These are phyloP conservation scores for Crotalus viridis DNA, from an alignment of 2,113 vertebrate species.

Conservation along the genomic window DNA sequence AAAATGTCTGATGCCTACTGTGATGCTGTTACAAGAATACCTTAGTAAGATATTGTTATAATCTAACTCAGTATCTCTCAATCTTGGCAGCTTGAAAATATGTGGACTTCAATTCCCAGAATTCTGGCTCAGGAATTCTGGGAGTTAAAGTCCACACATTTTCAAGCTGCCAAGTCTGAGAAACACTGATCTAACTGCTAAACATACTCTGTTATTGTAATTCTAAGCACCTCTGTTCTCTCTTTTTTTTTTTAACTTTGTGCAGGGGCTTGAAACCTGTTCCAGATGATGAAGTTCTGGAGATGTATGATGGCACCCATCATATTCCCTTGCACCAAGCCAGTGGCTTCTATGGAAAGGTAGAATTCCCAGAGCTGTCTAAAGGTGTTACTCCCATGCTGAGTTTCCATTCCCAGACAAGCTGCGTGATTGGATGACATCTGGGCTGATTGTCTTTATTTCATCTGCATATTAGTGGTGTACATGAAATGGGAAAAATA, in stretches of 20 bases:
- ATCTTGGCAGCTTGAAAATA: background rate
- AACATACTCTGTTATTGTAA: too few species aligned
- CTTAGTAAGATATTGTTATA: background rate
- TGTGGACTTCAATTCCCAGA: background rate
- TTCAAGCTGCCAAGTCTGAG: background rate
- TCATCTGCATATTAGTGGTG: background rate
- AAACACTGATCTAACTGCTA: background rate
- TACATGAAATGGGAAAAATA: background rate
- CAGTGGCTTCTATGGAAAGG: slow-evolving; percentile 87
- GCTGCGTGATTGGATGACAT: background rate
- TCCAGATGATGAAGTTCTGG: slow-evolving; percentile 77
- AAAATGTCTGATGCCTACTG: background rate
- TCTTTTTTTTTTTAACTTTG: background rate
- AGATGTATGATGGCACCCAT: slow-evolving; percentile 76
- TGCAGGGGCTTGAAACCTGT: slow-evolving; percentile 77
- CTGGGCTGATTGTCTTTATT: background rate
- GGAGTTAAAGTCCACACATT: background rate
- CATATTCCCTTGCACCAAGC: slow-evolving; percentile 80
- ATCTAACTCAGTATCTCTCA: background rate
- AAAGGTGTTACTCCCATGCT: background rate
- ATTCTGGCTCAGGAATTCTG: background rate
- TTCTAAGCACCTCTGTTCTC: background rate
- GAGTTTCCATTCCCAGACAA: background rate
- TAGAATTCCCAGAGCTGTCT: slow-evolving; percentile 32
- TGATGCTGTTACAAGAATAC: background rate